Evolutionary conservation across 2,888 invertebrate species (phyloP).

Genomic region (Aporophyla lueneburgensis): DNA sequence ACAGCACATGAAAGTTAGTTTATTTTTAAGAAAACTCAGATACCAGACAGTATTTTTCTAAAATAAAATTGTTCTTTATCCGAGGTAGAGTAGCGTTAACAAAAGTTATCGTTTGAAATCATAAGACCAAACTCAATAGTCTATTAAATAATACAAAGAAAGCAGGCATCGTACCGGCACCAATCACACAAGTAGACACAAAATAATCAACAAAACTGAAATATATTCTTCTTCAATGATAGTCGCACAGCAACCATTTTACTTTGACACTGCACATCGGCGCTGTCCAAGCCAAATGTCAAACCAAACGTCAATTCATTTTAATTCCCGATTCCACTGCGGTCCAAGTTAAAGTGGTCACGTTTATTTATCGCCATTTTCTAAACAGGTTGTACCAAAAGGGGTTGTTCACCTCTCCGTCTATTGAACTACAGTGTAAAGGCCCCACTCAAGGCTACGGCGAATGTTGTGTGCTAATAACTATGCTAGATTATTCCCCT

Average conservation of each 20-base stretch:
- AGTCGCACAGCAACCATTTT: slow-evolving; percentile 34
- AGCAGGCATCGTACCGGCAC: not conserved
- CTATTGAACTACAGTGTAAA: slow-evolving; percentile 73
- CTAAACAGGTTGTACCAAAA: slow-evolving; percentile 79
- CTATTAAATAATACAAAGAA: slow-evolving; percentile 9
- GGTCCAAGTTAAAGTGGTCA: slow-evolving; percentile 34
- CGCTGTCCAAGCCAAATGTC: slow-evolving; percentile 13
- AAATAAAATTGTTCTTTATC: not conserved
- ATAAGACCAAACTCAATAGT: not conserved
- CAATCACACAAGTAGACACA: slow-evolving; percentile 20
- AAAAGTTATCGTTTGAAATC: not conserved
- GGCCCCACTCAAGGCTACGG: slow-evolving; percentile 73
- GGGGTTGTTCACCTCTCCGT: slow-evolving; percentile 77
- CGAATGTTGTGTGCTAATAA: slow-evolving; percentile 56
- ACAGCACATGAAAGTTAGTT: not conserved
- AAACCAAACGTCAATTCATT: slow-evolving; percentile 31
- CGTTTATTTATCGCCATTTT: slow-evolving; percentile 65
- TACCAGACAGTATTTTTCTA: not conserved
- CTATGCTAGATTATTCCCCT: slow-evolving; percentile 55
- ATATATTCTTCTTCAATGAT: slow-evolving; percentile 23
- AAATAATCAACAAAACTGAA: slow-evolving; percentile 24
- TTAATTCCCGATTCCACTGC: slow-evolving; percentile 28
- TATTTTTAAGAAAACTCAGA: not conserved
- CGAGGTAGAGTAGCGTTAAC: not conserved
- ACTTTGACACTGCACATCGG: slow-evolving; percentile 8